Base-by-base conservation (phyloP, 2,888 invertebrate genomes). In the Rhingia rostrata region DNA sequence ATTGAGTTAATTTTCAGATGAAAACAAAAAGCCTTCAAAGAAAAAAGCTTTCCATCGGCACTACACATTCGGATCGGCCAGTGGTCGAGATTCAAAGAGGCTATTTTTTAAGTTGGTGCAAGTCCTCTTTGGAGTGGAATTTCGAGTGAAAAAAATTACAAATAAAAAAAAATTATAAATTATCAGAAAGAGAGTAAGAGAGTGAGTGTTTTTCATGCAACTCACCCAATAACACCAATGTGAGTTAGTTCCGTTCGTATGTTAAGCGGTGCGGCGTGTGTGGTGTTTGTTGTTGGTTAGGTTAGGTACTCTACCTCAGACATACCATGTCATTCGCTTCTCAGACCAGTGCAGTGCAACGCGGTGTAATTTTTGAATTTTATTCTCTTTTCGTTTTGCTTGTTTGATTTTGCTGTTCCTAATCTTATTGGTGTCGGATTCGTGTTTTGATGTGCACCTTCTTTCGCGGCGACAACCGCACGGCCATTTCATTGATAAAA, bases 381-480 rank as follows among this genome's bases (percentile, higher is more conserved):
- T 53, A 1, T 22, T 33, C 12, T 51, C 35, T 56, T 9, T 14
- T 32, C 12, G 10, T 49, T 60, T 35, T 54, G 12, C 4, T 49
- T 45, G 51, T 45, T 51, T 32, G 12, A 10, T 49, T 39, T 61
- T 58, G 39, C 14, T 54, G 41, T 61, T 60, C 12, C 39, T 58
- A 47, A 22, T 66, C 60, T 64, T 63, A 47, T 77, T 67, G 81
- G 80, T 85, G 70, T 81, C 81, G 84, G 61, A 84, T 84, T 80
- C 83, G 74, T 84, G 80, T 80, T 80, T 84, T 80, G 64, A 66
- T 84, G 70, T 60, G 70, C 69, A 74, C 84, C 69, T 84, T 63
- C 56, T 58, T 78, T 73, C 66, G 78, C 67, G 78, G 63, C 73
- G 67, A 64, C 66, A 49, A 60, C 66, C 43, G 61, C 66, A 54